Conservation (phyloP, 2,113 vertebrate species). For the Chaenocephalus aceratus region DNA sequence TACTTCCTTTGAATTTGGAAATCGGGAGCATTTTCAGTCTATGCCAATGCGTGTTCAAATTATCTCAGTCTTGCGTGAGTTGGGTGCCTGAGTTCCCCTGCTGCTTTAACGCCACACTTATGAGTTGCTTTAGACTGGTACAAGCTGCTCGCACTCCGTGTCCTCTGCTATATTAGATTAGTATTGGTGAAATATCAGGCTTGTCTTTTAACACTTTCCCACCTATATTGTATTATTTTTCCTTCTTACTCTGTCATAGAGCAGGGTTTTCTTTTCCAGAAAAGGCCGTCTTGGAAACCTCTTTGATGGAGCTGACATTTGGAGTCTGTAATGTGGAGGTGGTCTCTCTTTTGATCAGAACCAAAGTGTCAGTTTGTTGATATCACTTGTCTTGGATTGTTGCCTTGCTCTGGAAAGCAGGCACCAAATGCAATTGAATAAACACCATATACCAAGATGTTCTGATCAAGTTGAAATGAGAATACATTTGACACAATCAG, state of each 20-base stretch:
- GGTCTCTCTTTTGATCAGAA: slow-evolving; percentile 56
- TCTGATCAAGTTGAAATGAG: background rate
- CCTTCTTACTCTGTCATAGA: slow-evolving; percentile 1
- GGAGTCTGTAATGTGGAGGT: slow-evolving; percentile 53
- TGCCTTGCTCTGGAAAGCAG: slow-evolving; percentile 17
- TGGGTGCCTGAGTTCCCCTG: slow-evolving; percentile 23
- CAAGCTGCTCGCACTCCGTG: slow-evolving; percentile 28
- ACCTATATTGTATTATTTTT: slow-evolving; percentile 3
- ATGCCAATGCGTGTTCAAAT: slow-evolving; percentile 64
- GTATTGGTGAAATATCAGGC: slow-evolving; percentile 2
- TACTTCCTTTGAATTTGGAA: slow-evolving; percentile 45
- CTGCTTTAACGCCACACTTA: slow-evolving; percentile 43
- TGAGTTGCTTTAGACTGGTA: slow-evolving; percentile 69
- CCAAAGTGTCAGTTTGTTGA: slow-evolving; percentile 62
- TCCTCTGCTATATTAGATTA: slow-evolving; percentile 46
- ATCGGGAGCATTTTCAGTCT: slow-evolving; percentile 62
- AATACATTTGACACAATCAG: background rate
- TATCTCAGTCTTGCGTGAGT: slow-evolving; percentile 56
- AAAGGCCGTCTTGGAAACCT: slow-evolving; percentile 23
- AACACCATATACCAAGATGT: background rate
- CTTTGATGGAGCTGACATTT: slow-evolving; percentile 45
- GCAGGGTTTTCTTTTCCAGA: slow-evolving; percentile 10
- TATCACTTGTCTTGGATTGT: slow-evolving; percentile 41
- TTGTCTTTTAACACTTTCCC: slow-evolving; percentile 4
- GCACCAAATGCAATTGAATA: slow-evolving; percentile 22